Evolutionary conservation across 1,140 invertebrate genomes (phyloP), one percentile per base, ranked within the genome.

Genomic region (Bombus consobrinus): DNA sequence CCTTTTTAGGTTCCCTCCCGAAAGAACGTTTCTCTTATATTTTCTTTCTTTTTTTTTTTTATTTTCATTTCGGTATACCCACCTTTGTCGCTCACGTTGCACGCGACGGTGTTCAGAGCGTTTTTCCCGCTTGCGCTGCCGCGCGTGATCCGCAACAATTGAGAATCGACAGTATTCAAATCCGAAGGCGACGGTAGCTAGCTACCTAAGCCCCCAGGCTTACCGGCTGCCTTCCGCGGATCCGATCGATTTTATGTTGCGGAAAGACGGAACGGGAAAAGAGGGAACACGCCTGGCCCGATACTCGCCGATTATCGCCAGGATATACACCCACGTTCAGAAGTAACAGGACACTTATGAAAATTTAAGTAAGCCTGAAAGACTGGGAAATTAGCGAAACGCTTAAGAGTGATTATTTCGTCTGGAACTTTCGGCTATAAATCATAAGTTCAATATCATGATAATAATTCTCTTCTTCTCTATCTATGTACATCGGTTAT

Each of bases 111-210:
- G 10, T n/a, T 66, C n/a, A 15, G 64, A 72, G 37, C 28, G 57
- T 72, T 66, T 71, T 81, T 22, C 47, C 28, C 83, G 39, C 64
- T 28, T 28, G 57, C 73, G 66, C 39, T 37, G 62, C 64, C 85
- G 75, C 85, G 86, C 88, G 86, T 87, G 90, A 92, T 92, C 83
- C 86, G 85, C 84, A 89, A 90, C 88, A 89, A 91, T 85, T 81
- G 90, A 90, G 80, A 85, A 90, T 88, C 86, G 88, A 90, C 88
- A 81, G 83, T 91, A 91, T 92, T 88, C 86, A 92, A 92, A 91
- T 92, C 87, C 84, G 86, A 5, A 22, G 83, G 84, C 86, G 90
- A 89, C 85, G 83, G 81, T 53, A 75, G 73, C 86, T 79, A 83
- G 79, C 41, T 87, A 88, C 59, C 89, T 91, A 91, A 85, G 87